Conservation (phyloP, 2,888 invertebrate genomes). For the Meloe dianella region DNA sequence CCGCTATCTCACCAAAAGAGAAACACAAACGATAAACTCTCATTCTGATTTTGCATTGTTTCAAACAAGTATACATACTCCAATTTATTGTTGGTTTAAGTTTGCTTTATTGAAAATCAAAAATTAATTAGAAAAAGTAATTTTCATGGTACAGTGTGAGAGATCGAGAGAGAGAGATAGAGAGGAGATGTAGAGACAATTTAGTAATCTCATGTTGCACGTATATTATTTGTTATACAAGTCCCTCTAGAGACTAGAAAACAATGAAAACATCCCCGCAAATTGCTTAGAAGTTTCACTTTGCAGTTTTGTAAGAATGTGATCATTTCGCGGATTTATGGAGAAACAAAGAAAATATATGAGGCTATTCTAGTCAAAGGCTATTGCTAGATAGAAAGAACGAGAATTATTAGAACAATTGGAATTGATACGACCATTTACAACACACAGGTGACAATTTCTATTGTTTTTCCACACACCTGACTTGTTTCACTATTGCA, state of each 20-base stretch:
- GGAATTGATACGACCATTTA: constrained; percentile 35
- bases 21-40: background rate
- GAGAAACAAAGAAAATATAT: constrained; percentile 54
- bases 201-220: constrained; percentile 18
- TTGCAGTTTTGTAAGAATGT: constrained; percentile 51
- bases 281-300: constrained; percentile 55
- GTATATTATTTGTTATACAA: constrained; percentile 12
- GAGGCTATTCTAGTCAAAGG: constrained; percentile 46
- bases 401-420: background rate
- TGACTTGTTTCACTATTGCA: constrained; percentile 54
- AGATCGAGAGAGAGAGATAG: background rate
- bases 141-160: background rate
- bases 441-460: constrained; percentile 52
- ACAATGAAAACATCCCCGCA: constrained; percentile 50
- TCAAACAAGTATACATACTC: too few relatives aligned
- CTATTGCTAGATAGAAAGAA: constrained; percentile 40
- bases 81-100: too few relatives aligned
- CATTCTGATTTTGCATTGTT: background rate
- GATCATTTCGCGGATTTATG: constrained; percentile 54
- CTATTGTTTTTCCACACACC: constrained; percentile 52
- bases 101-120: too few relatives aligned
- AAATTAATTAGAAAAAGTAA: background rate
- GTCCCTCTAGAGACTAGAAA: constrained; percentile 25
- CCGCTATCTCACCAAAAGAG: background rate
- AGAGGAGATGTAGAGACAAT: too few relatives aligned